Evolutionary conservation across 2,888 invertebrate genomes (phyloP), one percentile per base, ranked within the genome.

Genomic region (Calephelis perditalis): DNA sequence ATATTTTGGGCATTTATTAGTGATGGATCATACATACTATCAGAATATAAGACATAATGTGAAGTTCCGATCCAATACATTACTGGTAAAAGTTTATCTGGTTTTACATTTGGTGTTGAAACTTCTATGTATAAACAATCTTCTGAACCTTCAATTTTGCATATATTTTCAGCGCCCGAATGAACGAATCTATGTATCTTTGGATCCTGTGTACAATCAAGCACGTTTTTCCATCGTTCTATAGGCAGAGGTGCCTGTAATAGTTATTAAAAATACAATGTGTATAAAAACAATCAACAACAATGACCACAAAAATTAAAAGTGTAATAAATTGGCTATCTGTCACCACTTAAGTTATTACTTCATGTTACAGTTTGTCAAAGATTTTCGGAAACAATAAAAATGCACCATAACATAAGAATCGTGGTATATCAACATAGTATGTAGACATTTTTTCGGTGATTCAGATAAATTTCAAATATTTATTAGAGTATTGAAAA

Each of bases 41-140:
- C 87, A 46, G 81, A 66, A 54, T 73, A 73, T 56, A 66, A 68
- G 36, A 74, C 60, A 69, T 81, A 91, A 35, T 72, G 75, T 65
- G 74, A 88, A 57, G 85, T 78, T 62, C 91, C 89, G 57, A 91
- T 82, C 84, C 87, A 91, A 64, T 91, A 87, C 87, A 92, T 87
- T 2, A 92, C 91, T 37, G 92, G 91, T 68, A 85, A 70, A 15
- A 72, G 79, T 66, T 86, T 76, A 1, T 76, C 71, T 5, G 84
- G 78, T 45, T 76, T 73, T 10, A 83, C 66, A 63, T 71, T 78
- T 64, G 83, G 82, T 44, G 83, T 79, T 40, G 75, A 76, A 11
- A 91, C 71, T 68, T 89, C 85, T 46, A 91, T 72, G 63, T 86
- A 88, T 1, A 91, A 78, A 65, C 91, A 91, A 68, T 91, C 91